A percentile compares a stretch with the other conserved stretches of the same genome.
phyloP scores from a whole-genome alignment of 1,140 invertebrate genomes.

The Drosophila auraria region DNA sequence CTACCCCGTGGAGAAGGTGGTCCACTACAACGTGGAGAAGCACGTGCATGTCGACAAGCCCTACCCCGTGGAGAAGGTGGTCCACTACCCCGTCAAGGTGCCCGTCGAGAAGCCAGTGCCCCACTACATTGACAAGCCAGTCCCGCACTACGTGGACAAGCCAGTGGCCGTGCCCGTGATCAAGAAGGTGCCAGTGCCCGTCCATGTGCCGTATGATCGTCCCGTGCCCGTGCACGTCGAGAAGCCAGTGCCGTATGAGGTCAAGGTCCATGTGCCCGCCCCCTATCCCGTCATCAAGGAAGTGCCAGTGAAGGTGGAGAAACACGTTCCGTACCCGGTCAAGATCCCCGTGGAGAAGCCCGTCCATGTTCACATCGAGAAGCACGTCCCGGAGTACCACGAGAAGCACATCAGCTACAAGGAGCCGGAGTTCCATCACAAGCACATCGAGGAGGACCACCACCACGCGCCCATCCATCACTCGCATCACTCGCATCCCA shows the following conservation, averaged over 20 bases:
- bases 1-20: conserved; percentile 90
- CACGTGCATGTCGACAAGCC: conserved; percentile 89
- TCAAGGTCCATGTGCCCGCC: conserved; percentile 87
- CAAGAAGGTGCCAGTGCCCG: conserved; percentile 86
- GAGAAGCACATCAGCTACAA: conserved; percentile 84
- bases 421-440: conserved; percentile 80
- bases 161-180: conserved; percentile 87
- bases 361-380: conserved; percentile 85
- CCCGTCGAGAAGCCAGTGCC: conserved; percentile 89
- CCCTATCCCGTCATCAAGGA: conserved; percentile 87
- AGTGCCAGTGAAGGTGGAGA: conserved; percentile 86
- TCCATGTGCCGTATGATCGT: conserved; percentile 87
- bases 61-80: conserved; percentile 90
- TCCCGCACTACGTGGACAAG: conserved; percentile 89
- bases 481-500: conserved; percentile 62
- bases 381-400: conserved; percentile 81
- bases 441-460: conserved; percentile 78
- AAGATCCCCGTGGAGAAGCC: conserved; percentile 87
- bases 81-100: conserved; percentile 90
- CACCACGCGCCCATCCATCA: conserved; percentile 74
- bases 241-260: conserved; percentile 87
- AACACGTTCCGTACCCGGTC: conserved; percentile 87
- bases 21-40: conserved; percentile 89
- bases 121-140: conserved; percentile 88
- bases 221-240: conserved; percentile 88